Conservation (phyloP, 2,888 invertebrate genomes). For the Melanostoma mellinum region DNA sequence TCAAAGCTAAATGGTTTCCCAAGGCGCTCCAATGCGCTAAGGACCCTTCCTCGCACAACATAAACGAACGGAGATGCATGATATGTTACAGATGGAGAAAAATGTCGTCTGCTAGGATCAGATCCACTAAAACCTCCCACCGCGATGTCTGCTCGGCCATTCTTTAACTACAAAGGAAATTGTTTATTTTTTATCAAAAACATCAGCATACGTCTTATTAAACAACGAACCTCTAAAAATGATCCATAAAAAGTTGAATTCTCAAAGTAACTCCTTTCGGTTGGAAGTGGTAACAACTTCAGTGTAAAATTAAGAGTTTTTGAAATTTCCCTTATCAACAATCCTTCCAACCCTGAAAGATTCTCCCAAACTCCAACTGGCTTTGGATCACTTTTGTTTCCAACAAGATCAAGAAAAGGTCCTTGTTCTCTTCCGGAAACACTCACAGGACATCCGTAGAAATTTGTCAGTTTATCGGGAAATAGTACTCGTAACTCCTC, state of each 20-base stretch:
- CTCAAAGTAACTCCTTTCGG: constrained; percentile 65
- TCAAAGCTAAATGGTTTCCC: constrained; percentile 74
- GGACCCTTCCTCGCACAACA: constrained; percentile 74
- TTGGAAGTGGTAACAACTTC: constrained; percentile 71
- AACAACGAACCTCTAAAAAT: constrained; percentile 74
- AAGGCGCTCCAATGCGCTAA: constrained; percentile 74
- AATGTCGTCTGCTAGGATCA: constrained; percentile 67
- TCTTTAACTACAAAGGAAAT: constrained; percentile 73
- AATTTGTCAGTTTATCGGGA: constrained; percentile 69
- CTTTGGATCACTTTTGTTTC: constrained; percentile 73
- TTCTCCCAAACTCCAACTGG: constrained; percentile 70
- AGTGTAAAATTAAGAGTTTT: constrained; percentile 75
- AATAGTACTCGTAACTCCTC: constrained; percentile 73
- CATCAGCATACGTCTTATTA: not conserved
- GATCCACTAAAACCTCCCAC: constrained; percentile 77
- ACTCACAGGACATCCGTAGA: constrained; percentile 75
- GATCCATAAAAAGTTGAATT: constrained; percentile 74
- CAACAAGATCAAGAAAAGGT: constrained; percentile 76
- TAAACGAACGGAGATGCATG: constrained; percentile 74
- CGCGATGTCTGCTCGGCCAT: constrained; percentile 74
- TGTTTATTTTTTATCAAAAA: not conserved
- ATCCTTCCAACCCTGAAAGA: constrained; percentile 78
- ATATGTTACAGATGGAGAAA: constrained; percentile 75
- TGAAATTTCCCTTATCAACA: constrained; percentile 76
- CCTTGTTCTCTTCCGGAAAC: constrained; percentile 74